These are phyloP conservation scores for Caenorhabditis zanzibari DNA, from an alignment of 2,888 invertebrate genomes.

Conservation along the genomic window DNA sequence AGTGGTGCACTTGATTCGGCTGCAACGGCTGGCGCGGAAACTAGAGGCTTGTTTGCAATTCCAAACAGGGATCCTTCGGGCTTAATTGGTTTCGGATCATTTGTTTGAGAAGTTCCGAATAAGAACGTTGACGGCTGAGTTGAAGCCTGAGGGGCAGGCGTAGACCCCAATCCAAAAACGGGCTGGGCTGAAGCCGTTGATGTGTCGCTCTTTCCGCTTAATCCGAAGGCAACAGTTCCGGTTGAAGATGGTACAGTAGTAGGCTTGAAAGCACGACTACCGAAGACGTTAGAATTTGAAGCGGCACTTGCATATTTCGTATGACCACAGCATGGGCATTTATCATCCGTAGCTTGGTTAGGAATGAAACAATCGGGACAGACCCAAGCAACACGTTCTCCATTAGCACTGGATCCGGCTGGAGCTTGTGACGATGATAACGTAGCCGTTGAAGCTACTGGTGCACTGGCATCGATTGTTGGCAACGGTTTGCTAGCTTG, in stretches of 20 bases:
- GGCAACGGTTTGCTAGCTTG: no score
- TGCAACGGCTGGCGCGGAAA: neutral
- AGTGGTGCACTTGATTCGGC: neutral
- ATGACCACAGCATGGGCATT: conserved; percentile 56
- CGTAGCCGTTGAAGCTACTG: neutral
- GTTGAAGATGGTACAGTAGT: neutral
- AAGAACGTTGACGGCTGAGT: neutral
- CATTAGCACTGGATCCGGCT: neutral
- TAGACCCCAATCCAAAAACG: conserved; percentile 29
- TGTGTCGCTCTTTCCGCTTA: neutral
- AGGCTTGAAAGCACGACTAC: conserved; percentile 62
- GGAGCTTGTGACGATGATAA: neutral
- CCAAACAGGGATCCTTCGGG: conserved; percentile 15
- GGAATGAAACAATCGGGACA: conserved; percentile 61
- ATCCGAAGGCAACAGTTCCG: conserved; percentile 37
- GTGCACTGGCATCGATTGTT: no score
- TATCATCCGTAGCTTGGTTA: conserved; percentile 59
- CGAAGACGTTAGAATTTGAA: conserved; percentile 55
- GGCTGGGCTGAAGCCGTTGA: neutral
- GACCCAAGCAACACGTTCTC: conserved; percentile 53
- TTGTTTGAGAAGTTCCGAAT: neutral
- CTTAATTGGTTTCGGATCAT: conserved; percentile 1
- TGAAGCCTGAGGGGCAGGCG: neutral
- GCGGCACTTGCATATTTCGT: conserved; percentile 39
- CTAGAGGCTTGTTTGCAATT: neutral